These are phyloP conservation scores for Calidris pugnax DNA, from an alignment of 2,113 vertebrate species.

Conservation along the genomic window DNA sequence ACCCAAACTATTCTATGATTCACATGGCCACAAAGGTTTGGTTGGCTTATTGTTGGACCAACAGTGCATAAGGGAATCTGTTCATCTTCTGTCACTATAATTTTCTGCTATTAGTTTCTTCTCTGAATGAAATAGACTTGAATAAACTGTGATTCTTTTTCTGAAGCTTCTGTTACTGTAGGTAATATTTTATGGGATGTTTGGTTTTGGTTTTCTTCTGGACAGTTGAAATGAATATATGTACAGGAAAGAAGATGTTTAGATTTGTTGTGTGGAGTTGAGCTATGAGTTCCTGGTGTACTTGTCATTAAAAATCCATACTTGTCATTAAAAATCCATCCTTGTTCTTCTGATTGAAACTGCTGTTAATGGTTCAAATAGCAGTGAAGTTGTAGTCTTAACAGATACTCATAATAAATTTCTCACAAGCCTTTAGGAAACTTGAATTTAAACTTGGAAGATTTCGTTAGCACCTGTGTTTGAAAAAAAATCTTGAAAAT, in stretches of 20 bases:
- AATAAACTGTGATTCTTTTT: neutral
- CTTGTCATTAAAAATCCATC: neutral
- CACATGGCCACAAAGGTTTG: neutral
- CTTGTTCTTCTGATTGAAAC: neutral
- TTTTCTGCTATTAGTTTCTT: neutral
- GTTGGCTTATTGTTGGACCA: neutral
- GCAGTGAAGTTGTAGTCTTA: neutral
- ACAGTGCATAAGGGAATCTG: neutral
- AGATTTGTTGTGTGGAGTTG: neutral
- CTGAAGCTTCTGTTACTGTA: neutral
- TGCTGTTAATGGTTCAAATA: neutral
- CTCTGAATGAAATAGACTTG: neutral
- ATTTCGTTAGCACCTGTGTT: neutral
- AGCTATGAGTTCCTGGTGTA: neutral
- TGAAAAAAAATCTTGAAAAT: neutral
- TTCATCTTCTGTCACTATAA: neutral
- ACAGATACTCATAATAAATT: neutral
- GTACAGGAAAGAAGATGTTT: neutral
- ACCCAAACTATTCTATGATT: neutral
- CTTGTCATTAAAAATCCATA: neutral
- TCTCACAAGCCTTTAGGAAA: neutral
- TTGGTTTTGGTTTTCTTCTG: neutral
- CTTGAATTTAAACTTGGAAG: neutral
- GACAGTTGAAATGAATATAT: neutral
- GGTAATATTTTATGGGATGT: neutral